Percentiles rank a stretch among this genome's conserved stretches.
These are phyloP conservation scores for Amblyteles armatorius DNA, from an alignment of 2,888 invertebrate genomes.

Conservation along the genomic window DNA sequence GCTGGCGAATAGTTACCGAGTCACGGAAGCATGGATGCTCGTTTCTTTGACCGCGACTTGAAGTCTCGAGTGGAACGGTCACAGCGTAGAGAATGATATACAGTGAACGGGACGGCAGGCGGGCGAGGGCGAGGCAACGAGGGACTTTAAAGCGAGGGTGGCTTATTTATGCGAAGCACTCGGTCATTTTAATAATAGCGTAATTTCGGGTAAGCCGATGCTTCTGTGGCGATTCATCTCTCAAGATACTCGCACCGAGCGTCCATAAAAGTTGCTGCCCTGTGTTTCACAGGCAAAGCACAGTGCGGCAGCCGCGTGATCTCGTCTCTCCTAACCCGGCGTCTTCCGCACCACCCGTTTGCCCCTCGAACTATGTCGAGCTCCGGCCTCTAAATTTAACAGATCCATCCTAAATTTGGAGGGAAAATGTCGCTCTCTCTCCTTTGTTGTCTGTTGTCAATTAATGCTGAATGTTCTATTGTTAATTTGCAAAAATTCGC, in stretches of 20 bases:
- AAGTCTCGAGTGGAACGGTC: neutral
- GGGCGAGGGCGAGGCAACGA: neutral
- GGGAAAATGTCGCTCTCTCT: neutral
- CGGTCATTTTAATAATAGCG: conserved; percentile 66
- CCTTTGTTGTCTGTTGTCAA: neutral
- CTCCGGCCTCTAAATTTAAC: neutral
- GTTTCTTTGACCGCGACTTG: neutral
- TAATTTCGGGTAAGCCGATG: conserved; percentile 42
- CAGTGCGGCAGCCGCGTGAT: conserved; percentile 8
- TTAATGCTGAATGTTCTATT: neutral
- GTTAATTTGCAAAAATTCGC: neutral
- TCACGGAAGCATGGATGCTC: neutral
- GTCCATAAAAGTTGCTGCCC: neutral
- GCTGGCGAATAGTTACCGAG: neutral
- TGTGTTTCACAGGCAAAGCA: conserved; percentile 10
- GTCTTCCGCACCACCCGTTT: neutral
- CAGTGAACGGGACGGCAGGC: neutral
- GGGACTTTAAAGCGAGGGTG: conserved; percentile 37
- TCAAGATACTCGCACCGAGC: neutral
- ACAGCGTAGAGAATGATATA: neutral
- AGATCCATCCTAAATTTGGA: neutral
- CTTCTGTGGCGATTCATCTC: conserved; percentile 41
- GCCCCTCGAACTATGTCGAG: neutral
- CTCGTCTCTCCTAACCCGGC: conserved; percentile 10
- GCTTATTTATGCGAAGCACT: conserved; percentile 62